phyloP scores from a whole-genome alignment of 2,113 vertebrate species.

The Colius striatus region DNA sequence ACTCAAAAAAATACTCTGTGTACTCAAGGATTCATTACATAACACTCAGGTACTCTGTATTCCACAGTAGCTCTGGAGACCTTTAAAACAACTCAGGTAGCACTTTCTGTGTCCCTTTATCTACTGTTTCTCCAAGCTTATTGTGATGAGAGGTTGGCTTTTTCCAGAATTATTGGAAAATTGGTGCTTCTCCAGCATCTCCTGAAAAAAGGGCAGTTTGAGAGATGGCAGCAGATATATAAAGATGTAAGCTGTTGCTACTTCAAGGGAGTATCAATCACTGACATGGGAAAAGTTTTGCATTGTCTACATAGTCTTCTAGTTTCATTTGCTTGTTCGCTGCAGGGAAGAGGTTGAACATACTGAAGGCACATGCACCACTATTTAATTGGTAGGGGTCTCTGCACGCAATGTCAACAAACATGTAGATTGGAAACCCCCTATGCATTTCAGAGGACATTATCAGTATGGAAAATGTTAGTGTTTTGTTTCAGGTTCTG shows the following conservation, averaged over 20 bases:
- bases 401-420: not conserved
- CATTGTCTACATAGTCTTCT: not conserved
- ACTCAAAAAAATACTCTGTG: not conserved
- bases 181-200: not conserved
- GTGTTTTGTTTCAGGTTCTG: not conserved
- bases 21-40: not conserved
- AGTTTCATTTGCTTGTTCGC: not conserved
- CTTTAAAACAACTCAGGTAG: not conserved
- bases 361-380: not conserved
- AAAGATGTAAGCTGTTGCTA: not conserved
- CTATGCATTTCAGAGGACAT: not conserved
- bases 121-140: not conserved
- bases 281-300: not conserved
- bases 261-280: not conserved
- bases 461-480: not conserved
- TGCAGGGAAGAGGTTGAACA: not conserved
- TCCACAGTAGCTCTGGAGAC: not conserved
- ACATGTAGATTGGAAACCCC: not conserved
- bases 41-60: not conserved
- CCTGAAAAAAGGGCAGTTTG: not conserved
- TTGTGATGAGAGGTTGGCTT: not conserved
- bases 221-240: not conserved
- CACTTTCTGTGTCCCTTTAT: not conserved
- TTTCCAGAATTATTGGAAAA: not conserved
- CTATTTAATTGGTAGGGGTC: not conserved